Evolutionary conservation across 1,140 invertebrate species (phyloP), one percentile per base, ranked within the genome.

Genomic region (Sminthurides bifidus): DNA sequence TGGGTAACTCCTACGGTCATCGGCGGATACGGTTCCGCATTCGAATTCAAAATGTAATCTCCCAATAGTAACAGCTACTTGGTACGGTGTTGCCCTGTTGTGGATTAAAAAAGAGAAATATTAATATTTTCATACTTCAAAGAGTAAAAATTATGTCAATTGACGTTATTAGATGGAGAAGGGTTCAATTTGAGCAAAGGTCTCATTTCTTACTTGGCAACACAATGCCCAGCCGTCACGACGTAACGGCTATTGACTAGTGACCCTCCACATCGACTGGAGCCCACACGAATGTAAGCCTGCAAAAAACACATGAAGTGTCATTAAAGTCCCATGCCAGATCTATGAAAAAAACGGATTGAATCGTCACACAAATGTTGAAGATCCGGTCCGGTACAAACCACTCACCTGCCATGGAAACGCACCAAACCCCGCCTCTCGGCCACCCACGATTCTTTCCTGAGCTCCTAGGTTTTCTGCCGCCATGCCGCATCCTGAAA

Each of bases 201-300:
- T n/a, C n/a, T n/a, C n/a, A n/a, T 10, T 33, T 48, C 72, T 75
- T 72, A 81, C 80, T 80, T 80, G 26, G 88, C 88, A 35, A 96
- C 92, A 71, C 92, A 97, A 72, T 97, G 93, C 2, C 92, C 92
- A 14, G 93, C 92, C 27, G 90, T 95, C 26, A 96, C 87, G 1
- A 97, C 89, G 74, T 95, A 91, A 56, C 85, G 80, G 44, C 87
- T 78, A 64, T 87, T 92, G 59, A 96, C 84, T 56, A 97, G 77
- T 1, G 91, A 92, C 29, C 91, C 92, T 6, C 93, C 93, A 71
- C 93, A 97, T 71, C 90, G 86, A 72, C 75, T 81, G 78, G 54
- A 86, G 83, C 67, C 89, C 82, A 93, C 92, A 66, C 89, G 76
- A 61, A 94, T 92, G 72, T 93, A 92, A 1, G 91, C 92, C 78